Evolutionary conservation across 2,113 vertebrate genomes (phyloP), one percentile per base, ranked within the genome.

Genomic region (Galeopterus variegatus): DNA sequence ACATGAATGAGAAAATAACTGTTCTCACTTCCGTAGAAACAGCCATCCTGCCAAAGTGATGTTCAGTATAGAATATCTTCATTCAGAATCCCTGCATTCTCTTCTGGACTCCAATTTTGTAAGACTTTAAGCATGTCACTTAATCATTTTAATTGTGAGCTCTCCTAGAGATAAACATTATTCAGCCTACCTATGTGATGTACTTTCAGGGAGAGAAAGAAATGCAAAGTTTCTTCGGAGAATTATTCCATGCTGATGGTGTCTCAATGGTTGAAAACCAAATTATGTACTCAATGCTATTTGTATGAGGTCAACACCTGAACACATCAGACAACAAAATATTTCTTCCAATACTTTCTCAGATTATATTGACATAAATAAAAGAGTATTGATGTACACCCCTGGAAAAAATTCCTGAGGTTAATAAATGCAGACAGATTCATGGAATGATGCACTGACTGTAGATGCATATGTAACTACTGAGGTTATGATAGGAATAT

Each of bases 71-170:
- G 52, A 83, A 18, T 41, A 41, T 41, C 10, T 79, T 23, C 3
- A 69, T 69, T 82, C 11, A 79, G 50, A 82, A 73, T 23, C 26
- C 14, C n/a, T 80, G 6, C 10, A n/a, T 73, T 93, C 26, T 69
- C 24, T 92, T 67, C 33, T 52, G 67, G 70, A 84, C 9, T 90
- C 7, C 14, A 52, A 6, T 36, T 80, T 50, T 5, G 4, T 80
- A 90, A 83, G 54, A 90, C 45, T 36, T 11, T 79, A 28, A 72
- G 5, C 14, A 31, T 45, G 15, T 77, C 69, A 45, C n/a, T 41
- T 50, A 52, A 52, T 96, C 21, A 92, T 89, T 81, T 94, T 58
- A 90, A 83, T 80, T 65, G n/a, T 88, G 21, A 76, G 9, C 33
- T 83, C 67, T 52, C 15, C 76, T 65, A 15, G 81, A 81, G 13